A percentile compares a stretch with the other conserved stretches of the same genome.
Evolutionary conservation across 2,888 invertebrate species (phyloP).

Genomic region (Sturmia bella): DNA sequence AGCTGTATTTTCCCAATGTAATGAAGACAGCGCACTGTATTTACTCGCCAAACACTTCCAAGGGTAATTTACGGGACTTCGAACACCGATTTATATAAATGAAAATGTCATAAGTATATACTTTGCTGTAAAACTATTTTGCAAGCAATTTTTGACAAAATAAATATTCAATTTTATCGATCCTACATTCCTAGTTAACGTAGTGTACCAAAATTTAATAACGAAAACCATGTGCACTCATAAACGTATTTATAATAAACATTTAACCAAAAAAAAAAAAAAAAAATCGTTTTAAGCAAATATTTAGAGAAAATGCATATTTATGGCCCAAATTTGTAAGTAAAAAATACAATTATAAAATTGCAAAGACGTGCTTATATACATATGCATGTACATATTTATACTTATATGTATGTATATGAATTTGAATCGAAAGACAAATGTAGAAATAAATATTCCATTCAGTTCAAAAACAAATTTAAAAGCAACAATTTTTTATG

Average conservation of each 20-base stretch:
- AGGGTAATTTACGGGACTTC: too few relatives aligned
- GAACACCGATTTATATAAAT: too few relatives aligned
- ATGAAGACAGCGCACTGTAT: too few relatives aligned
- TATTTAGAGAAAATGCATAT: constrained; percentile 56
- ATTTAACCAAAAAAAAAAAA: neutral
- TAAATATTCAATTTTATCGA: too few relatives aligned
- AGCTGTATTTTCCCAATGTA: too few relatives aligned
- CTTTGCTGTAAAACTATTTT: too few relatives aligned
- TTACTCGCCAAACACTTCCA: too few relatives aligned
- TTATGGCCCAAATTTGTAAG: constrained; percentile 51
- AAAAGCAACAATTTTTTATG: neutral
- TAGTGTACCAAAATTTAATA: neutral
- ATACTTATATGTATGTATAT: neutral
- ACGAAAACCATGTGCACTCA: constrained; percentile 43
- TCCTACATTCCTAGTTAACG: too few relatives aligned
- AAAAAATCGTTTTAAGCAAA: constrained; percentile 20
- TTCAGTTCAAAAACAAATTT: neutral
- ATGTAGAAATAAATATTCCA: neutral
- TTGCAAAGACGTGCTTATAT: neutral
- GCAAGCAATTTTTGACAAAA: too few relatives aligned
- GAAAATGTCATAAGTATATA: too few relatives aligned
- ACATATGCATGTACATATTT: neutral
- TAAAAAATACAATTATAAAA: neutral
- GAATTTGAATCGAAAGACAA: neutral
- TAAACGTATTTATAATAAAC: constrained; percentile 14